Conservation (phyloP, 2,797 vertebrate genomes). For the Taenioides sp. region DNA sequence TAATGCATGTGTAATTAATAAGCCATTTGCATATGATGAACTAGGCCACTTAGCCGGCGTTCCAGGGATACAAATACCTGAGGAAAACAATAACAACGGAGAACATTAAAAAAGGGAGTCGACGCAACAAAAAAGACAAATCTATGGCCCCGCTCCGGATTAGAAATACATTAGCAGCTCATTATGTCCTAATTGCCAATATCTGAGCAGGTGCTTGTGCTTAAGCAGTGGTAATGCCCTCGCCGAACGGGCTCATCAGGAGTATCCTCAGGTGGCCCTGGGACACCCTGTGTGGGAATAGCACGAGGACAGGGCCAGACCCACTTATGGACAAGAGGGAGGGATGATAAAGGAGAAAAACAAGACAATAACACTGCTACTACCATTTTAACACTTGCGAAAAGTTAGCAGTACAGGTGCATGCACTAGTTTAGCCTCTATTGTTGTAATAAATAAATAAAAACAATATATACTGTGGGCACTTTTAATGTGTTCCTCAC, state of each 20-base stretch:
- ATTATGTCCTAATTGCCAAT: constrained; percentile 99
- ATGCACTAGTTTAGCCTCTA: neutral
- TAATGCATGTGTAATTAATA: constrained; percentile 99
- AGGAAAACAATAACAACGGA: constrained; percentile 85
- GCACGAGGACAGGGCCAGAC: constrained; percentile 62
- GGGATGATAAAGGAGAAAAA: constrained; percentile 11
- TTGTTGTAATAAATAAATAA: too few relatives aligned
- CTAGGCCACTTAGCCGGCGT: constrained; percentile 97
- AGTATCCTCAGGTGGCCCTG: constrained; percentile 85
- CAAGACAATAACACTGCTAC: constrained; percentile 7
- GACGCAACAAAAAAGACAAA: constrained; percentile 85
- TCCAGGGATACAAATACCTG: constrained; percentile 97
- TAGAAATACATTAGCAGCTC: constrained; percentile 98
- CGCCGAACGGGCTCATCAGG: constrained; percentile 88
- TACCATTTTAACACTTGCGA: neutral
- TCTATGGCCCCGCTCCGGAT: constrained; percentile 98
- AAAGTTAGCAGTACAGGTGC: neutral
- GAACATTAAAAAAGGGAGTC: constrained; percentile 96
- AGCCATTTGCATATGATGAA: constrained; percentile 98
- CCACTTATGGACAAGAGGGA: constrained; percentile 51
- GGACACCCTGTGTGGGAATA: constrained; percentile 64
- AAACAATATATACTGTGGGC: too few relatives aligned
- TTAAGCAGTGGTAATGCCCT: constrained; percentile 93
- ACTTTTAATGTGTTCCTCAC: too few relatives aligned
- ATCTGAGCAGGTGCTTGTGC: constrained; percentile 99